phyloP scores from a whole-genome alignment of 2,797 vertebrate genomes.

The Rhynchotus rufescens region DNA sequence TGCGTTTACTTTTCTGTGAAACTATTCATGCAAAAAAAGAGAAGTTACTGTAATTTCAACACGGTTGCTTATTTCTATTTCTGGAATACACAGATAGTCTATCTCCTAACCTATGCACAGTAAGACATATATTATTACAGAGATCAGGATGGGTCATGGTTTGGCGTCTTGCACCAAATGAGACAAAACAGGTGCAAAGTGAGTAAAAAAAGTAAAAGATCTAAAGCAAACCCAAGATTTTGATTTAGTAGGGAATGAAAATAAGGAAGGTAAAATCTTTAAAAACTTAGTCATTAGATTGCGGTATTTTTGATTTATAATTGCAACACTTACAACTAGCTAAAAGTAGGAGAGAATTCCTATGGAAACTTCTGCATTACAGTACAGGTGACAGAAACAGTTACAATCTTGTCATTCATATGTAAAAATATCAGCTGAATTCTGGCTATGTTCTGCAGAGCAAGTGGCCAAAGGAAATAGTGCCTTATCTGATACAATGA shows the following conservation, averaged over 20 bases:
- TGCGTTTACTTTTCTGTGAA: background rate
- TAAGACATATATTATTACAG: background rate
- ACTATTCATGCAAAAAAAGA: background rate
- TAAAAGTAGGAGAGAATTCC: background rate
- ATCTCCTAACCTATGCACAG: background rate
- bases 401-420: background rate
- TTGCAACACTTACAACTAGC: background rate
- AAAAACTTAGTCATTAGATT: background rate
- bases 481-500: background rate
- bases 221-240: background rate
- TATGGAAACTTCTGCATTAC: background rate
- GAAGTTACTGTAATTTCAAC: background rate
- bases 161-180: background rate
- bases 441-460: background rate
- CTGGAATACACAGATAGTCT: background rate
- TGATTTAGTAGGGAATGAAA: background rate
- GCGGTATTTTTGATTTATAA: background rate
- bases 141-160: background rate
- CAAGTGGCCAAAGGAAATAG: conserved; percentile 48
- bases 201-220: background rate
- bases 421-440: conserved; percentile 21
- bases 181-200: background rate
- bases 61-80: background rate
- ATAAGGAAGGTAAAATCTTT: background rate
- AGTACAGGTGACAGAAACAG: background rate